Percentiles rank a stretch among this genome's conserved stretches.
These are phyloP conservation scores for Mastomys natalensis DNA, from an alignment of 2,113 vertebrate species.

Conservation along the genomic window DNA sequence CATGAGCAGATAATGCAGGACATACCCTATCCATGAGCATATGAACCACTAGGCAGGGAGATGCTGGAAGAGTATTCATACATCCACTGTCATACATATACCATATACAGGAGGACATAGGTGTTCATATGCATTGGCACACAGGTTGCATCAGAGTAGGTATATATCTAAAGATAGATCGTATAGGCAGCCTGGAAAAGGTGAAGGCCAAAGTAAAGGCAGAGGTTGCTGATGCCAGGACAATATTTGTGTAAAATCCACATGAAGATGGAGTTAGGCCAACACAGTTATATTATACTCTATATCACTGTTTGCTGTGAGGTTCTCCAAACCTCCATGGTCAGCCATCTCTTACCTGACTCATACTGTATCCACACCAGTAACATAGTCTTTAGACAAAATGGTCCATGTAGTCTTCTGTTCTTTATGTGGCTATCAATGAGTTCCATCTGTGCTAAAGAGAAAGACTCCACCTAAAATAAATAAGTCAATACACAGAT, in stretches of 20 bases:
- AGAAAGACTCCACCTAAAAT: background rate
- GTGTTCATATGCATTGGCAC: background rate
- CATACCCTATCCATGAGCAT: background rate
- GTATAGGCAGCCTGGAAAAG: background rate
- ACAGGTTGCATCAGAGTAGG: background rate
- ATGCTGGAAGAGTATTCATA: background rate
- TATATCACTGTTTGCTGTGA: background rate
- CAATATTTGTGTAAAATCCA: background rate
- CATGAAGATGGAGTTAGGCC: background rate
- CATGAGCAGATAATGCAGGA: background rate
- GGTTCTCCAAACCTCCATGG: background rate
- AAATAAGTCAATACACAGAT: background rate
- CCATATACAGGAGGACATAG: background rate
- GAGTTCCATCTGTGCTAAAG: background rate
- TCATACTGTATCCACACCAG: background rate
- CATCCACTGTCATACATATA: background rate
- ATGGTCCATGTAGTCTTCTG: background rate
- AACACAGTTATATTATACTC: background rate
- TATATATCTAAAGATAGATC: background rate
- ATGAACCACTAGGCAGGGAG: background rate
- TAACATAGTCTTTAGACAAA: background rate
- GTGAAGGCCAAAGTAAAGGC: background rate
- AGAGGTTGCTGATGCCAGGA: background rate
- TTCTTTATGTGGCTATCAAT: background rate
- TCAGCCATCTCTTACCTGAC: background rate